Percentiles rank a stretch among this genome's conserved stretches.
Conservation (phyloP, 2,888 invertebrate species). For the Pyralis farinalis region DNA sequence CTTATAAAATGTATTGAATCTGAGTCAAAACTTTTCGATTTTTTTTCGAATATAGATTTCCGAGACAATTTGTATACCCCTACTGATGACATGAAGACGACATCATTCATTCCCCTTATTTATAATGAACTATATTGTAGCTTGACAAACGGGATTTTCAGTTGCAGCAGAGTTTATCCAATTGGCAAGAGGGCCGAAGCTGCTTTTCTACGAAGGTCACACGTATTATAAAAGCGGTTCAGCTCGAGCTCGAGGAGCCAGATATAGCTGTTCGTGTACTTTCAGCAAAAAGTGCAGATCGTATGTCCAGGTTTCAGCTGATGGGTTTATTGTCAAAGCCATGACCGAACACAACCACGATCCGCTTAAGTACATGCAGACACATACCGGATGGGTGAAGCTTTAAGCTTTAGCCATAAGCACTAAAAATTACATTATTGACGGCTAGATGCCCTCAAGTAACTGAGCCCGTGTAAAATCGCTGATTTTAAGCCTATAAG, state of each 20-base stretch:
- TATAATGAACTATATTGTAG: too few relatives aligned
- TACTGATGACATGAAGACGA: too few relatives aligned
- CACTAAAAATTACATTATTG: too few relatives aligned
- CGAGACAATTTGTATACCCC: too few relatives aligned
- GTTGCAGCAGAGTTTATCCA: constrained; percentile 20
- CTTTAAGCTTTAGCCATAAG: too few relatives aligned
- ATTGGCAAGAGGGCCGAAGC: constrained; percentile 20
- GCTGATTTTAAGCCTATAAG: too few relatives aligned
- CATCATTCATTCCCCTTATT: too few relatives aligned
- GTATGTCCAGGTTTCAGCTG: constrained; percentile 22
- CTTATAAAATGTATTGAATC: too few relatives aligned
- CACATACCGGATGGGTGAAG: constrained; percentile 13
- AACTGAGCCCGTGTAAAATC: too few relatives aligned
- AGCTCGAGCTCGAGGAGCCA: constrained; percentile 19
- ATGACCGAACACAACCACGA: constrained; percentile 24
- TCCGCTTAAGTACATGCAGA: constrained; percentile 17
- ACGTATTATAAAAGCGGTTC: constrained; percentile 23
- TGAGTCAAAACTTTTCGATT: too few relatives aligned
- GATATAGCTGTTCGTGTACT: constrained; percentile 28
- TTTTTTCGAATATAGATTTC: too few relatives aligned
- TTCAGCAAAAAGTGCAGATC: constrained; percentile 28
- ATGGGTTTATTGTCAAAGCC: constrained; percentile 20
- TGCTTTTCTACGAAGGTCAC: constrained; percentile 27
- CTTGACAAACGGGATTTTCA: not conserved
- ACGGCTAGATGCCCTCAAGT: too few relatives aligned